Evolutionary conservation across 2,888 invertebrate species (phyloP).

Genomic region (Himalopsyche japonica): DNA sequence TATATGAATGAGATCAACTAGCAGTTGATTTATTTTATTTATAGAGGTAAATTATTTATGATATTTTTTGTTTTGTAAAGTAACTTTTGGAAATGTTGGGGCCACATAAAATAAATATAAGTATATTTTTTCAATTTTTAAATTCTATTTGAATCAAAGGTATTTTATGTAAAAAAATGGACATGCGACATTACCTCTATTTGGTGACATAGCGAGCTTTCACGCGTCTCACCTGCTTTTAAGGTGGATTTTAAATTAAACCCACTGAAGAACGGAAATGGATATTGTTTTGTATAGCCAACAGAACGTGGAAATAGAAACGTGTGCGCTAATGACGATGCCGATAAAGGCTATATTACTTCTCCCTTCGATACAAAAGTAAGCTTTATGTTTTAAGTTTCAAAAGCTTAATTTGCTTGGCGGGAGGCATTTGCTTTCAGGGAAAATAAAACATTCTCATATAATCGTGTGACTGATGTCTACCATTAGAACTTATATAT

Average conservation of each 20-base stretch:
- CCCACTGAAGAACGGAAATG: conserved; percentile 37
- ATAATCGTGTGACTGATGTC: conserved; percentile 33
- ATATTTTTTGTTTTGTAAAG: too few species aligned
- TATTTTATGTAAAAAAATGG: too few species aligned
- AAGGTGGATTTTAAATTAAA: conserved; percentile 40
- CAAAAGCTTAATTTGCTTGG: background rate
- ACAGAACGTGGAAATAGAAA: conserved; percentile 13
- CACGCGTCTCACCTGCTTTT: conserved; percentile 34
- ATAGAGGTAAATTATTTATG: too few species aligned
- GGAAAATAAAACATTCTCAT: conserved; percentile 21
- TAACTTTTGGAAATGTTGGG: too few species aligned
- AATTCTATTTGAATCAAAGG: too few species aligned
- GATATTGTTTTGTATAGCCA: conserved; percentile 36
- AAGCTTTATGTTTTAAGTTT: conserved; percentile 2
- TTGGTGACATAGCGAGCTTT: conserved; percentile 21
- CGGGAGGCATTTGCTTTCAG: background rate
- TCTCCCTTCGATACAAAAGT: background rate
- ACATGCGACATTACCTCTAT: background rate
- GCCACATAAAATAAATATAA: too few species aligned
- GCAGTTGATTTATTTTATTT: too few species aligned
- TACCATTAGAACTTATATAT: conserved; percentile 19
- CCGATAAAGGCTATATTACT: conserved; percentile 18
- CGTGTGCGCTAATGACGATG: conserved; percentile 19
- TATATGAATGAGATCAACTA: too few species aligned
- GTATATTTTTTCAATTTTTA: too few species aligned